A percentile compares a stretch with the other conserved stretches of the same genome.
Evolutionary conservation across 2,113 vertebrate genomes (phyloP).

Genomic region (Rhipidura dahli): DNA sequence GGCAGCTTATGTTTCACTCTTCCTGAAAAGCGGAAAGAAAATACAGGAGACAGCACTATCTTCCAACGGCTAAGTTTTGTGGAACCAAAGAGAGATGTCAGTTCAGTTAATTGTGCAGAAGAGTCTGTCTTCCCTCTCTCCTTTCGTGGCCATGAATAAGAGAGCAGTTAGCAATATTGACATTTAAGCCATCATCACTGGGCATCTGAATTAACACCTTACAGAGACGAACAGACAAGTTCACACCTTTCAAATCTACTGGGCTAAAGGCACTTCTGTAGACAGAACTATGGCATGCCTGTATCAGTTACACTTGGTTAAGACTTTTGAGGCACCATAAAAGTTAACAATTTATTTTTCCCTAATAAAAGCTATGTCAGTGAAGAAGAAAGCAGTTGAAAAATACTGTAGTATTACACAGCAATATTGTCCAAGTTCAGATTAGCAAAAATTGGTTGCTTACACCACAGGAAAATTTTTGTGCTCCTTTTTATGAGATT

Average conservation of each 20-base stretch:
- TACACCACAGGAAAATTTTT: neutral
- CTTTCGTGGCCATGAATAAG: constrained; percentile 12
- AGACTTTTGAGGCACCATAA: constrained; percentile 14
- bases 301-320: neutral
- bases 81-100: constrained; percentile 39
- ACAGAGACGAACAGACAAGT: neutral
- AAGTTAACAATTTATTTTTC: constrained; percentile 22
- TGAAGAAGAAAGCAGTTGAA: neutral
- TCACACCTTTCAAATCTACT: constrained; percentile 34
- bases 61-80: neutral
- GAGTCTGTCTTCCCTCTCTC: neutral
- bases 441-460: neutral
- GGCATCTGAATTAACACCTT: constrained; percentile 58
- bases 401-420: neutral
- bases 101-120: constrained; percentile 38
- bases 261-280: constrained; percentile 14
- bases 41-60: neutral
- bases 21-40: neutral
- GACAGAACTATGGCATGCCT: too few relatives aligned
- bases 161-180: constrained; percentile 57
- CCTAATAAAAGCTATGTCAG: neutral
- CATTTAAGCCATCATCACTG: constrained; percentile 45
- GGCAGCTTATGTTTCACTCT: neutral
- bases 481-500: neutral
- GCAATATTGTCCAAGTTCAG: neutral